A percentile compares a stretch with the other conserved stretches of the same genome.
These are phyloP conservation scores for Helicolenus hilgendorfi DNA, from an alignment of 2,797 vertebrate genomes.

Conservation along the genomic window DNA sequence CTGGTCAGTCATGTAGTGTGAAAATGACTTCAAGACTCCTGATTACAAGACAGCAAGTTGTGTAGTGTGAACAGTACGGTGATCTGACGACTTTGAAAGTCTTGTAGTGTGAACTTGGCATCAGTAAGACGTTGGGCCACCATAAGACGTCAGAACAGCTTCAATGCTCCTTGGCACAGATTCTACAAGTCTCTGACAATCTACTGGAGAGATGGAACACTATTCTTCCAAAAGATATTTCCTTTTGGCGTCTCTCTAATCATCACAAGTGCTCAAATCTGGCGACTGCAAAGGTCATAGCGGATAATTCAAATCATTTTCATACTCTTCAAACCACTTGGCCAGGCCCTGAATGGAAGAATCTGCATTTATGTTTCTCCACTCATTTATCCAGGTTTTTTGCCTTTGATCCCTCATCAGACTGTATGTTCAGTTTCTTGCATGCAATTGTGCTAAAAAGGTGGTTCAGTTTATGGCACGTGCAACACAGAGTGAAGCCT, in stretches of 20 bases:
- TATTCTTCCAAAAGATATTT: neutral
- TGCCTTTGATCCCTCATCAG: neutral
- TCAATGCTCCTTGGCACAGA: neutral
- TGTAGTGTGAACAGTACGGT: neutral
- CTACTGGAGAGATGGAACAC: neutral
- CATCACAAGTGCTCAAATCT: neutral
- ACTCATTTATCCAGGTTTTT: neutral
- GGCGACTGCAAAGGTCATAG: neutral
- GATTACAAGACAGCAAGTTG: neutral
- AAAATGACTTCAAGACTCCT: neutral
- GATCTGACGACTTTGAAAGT: neutral
- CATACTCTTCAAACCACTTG: neutral
- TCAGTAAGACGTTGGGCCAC: neutral
- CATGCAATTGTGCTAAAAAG: neutral
- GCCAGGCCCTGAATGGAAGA: neutral
- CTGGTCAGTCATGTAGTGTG: neutral
- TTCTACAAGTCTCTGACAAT: neutral
- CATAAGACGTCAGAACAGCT: neutral
- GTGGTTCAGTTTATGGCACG: neutral
- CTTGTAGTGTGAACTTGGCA: neutral
- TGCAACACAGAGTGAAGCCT: neutral
- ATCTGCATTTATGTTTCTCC: neutral
- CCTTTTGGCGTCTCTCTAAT: neutral
- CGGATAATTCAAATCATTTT: neutral
- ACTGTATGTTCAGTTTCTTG: neutral